Evolutionary conservation across 2,797 vertebrate genomes (phyloP), one percentile per base, ranked within the genome.

Genomic region (Malurus leucopterus): DNA sequence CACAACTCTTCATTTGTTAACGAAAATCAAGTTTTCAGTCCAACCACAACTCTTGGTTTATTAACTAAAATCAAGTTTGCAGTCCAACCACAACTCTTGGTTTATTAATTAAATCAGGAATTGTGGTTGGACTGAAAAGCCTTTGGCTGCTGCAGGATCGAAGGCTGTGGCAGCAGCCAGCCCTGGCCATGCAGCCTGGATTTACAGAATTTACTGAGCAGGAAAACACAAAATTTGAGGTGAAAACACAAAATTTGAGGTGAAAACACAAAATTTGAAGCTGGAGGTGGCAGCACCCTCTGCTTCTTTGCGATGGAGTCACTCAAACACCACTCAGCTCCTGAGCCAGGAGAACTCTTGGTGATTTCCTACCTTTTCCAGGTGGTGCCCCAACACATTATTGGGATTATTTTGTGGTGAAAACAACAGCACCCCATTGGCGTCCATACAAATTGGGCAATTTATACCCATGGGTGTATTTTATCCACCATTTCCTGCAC

Each of bases 331-430:
- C 11, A 3, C 2, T 21, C 30, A 75, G 41, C n/a, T 55, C 11
- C 12, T 4, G 15, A 65, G 24, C 27, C 9, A 2, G 1, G 19
- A 43, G 43, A 41, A 34, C 3, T 4, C 29, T 1, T 22, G 23
- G 13, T 13, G 44, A 30, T 82, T 38, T 4, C 19, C 47, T 23
- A 27, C 0, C 41, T 32, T 11, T 30, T 8, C 0, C 40, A 61
- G 47, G 23, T 24, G 34, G 13, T 19, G 7, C 10, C 17, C 55
- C 24, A 18, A 8, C 21, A 34, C 13, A 1, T 8, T 6, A 1
- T 3, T 15, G 10, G 22, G 16, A 41, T 50, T 6, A 30, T 58
- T 75, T 27, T 63, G 15, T 7, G 8, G 8, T 58, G 21, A 38
- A 27, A 46, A 47, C 4, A 4, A 10, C 10, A 15, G 3, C 47